Conservation (phyloP, 1,140 invertebrate genomes). For the Heliconius congener region DNA sequence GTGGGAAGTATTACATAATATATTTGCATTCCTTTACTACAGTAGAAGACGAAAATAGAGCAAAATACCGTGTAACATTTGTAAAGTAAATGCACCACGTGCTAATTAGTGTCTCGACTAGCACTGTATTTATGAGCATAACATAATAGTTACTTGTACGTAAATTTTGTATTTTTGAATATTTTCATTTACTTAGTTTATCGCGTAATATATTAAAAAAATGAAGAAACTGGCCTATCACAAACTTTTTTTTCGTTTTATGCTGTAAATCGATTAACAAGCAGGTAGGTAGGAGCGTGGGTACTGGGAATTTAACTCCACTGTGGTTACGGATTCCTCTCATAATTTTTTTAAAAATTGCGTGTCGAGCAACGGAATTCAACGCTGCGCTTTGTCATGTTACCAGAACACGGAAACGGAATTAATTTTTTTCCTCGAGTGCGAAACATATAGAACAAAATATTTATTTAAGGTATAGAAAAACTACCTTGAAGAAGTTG, state of each 20-base stretch:
- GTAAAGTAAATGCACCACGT: not conserved
- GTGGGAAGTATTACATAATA: not conserved
- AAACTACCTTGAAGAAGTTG: no score
- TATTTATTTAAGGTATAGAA: no score
- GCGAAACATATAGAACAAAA: not conserved
- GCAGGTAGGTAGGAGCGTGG: not conserved
- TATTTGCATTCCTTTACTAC: not conserved
- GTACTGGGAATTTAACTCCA: not conserved
- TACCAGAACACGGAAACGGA: not conserved
- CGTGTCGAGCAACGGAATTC: not conserved
- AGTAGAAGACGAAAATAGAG: not conserved
- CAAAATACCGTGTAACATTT: not conserved
- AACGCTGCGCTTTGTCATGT: not conserved
- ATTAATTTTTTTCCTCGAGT: no score
- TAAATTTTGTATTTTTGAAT: not conserved
- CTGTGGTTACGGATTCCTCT: not conserved
- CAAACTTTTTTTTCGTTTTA: not conserved
- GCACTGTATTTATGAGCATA: slow-evolving; percentile 3
- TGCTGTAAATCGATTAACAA: not conserved
- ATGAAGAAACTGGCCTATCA: no score
- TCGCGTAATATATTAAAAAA: no score
- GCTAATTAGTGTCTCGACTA: slow-evolving; percentile 7
- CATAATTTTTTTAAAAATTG: not conserved
- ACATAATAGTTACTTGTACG: not conserved
- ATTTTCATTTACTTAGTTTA: not conserved